A percentile compares a stretch with the other conserved stretches of the same genome.
Conservation (phyloP, 2,888 invertebrate genomes). For the Podotricha telesiphe region DNA sequence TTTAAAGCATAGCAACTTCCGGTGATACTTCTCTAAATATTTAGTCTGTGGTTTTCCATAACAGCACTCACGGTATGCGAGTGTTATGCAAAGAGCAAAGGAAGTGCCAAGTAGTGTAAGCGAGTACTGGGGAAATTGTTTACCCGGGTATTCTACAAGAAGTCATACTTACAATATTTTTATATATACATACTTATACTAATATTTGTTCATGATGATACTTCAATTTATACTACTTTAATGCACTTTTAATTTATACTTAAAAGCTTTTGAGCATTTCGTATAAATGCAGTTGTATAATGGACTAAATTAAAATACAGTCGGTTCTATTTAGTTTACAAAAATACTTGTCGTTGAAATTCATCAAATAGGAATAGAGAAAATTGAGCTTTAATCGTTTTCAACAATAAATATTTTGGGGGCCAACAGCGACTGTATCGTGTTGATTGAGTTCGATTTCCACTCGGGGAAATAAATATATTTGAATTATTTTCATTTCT, state of each 20-base stretch:
- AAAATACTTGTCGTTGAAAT: neutral
- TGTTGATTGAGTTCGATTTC: too few relatives aligned
- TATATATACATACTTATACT: neutral
- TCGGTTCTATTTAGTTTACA: neutral
- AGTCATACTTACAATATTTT: conserved; percentile 25
- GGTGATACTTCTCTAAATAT: conserved; percentile 7
- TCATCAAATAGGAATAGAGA: neutral
- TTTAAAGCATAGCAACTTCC: too few relatives aligned
- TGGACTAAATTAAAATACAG: neutral
- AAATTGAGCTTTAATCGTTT: neutral
- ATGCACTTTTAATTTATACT: neutral
- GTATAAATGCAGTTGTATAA: neutral
- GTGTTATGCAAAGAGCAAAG: conserved; percentile 36
- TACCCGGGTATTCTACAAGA: conserved; percentile 27
- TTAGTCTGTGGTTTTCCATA: conserved; percentile 21
- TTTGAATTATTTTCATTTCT: too few relatives aligned
- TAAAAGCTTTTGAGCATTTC: conserved; percentile 5
- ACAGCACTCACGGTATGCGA: conserved; percentile 34
- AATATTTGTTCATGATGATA: conserved; percentile 16
- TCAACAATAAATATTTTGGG: neutral
- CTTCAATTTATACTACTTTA: conserved; percentile 5
- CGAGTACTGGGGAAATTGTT: conserved; percentile 32
- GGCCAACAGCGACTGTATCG: too few relatives aligned
- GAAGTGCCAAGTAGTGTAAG: conserved; percentile 37
- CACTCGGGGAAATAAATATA: too few relatives aligned